A percentile compares a stretch with the other conserved stretches of the same genome.
phyloP scores from a whole-genome alignment of 2,888 invertebrate genomes.

The Lasioglossum marginatum region DNA sequence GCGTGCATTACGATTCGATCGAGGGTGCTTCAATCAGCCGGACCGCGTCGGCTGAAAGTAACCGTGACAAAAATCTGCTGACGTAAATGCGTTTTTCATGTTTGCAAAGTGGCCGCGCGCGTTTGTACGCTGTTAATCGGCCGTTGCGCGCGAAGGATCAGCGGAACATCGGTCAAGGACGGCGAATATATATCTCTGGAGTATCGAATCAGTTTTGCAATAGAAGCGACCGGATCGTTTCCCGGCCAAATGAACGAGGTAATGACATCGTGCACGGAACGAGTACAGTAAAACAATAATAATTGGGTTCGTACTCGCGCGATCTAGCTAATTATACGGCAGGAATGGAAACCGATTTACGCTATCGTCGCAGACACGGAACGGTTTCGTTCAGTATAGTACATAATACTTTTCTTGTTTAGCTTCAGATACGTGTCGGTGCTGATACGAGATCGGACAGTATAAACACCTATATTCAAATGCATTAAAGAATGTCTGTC shows the following conservation, averaged over 20 bases:
- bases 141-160: neutral
- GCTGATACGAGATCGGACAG: too few relatives aligned
- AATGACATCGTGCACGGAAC: constrained; percentile 47
- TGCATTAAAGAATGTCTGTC: too few relatives aligned
- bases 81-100: constrained; percentile 32
- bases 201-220: constrained; percentile 48
- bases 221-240: constrained; percentile 24
- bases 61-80: neutral
- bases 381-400: too few relatives aligned
- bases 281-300: constrained; percentile 36
- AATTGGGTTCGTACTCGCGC: constrained; percentile 27
- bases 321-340: constrained; percentile 3
- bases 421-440: too few relatives aligned
- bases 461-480: too few relatives aligned
- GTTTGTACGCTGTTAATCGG: constrained; percentile 25
- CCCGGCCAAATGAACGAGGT: constrained; percentile 42
- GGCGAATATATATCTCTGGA: constrained; percentile 8
- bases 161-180: constrained; percentile 13
- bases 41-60: neutral
- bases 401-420: too few relatives aligned
- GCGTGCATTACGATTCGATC: neutral
- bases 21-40: neutral
- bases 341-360: constrained; percentile 1
- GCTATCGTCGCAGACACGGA: too few relatives aligned
- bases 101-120: constrained; percentile 18